phyloP scores from a whole-genome alignment of 2,113 vertebrate genomes.

The human (Homo sapiens) region GRCh38 chr1:86813001-86813500 shows the following conservation, averaged over 20 bases:
- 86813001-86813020: neutral
- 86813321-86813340: slow-evolving; percentile 24
- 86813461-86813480: slow-evolving; percentile 74
- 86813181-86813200: neutral
- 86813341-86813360: slow-evolving; percentile 31
- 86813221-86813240: neutral
- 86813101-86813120: neutral
- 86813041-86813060: too few species aligned
- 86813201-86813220: neutral
- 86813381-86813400: slow-evolving; percentile 68
- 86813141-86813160: neutral
- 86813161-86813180: neutral
- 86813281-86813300: neutral
- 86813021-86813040: neutral
- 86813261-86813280: neutral
- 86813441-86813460: slow-evolving; percentile 70
- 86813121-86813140: neutral
- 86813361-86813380: slow-evolving; percentile 61
- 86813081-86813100: too few species aligned
- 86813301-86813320: slow-evolving; percentile 50
- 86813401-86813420: slow-evolving; percentile 72
- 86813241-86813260: neutral
- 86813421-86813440: slow-evolving; percentile 74
- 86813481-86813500: slow-evolving; percentile 75
- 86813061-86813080: neutral